A percentile compares a stretch with the other conserved stretches of the same genome.
phyloP scores from a whole-genome alignment of 2,797 vertebrate genomes.

The Sebastes hopkinsi region DNA sequence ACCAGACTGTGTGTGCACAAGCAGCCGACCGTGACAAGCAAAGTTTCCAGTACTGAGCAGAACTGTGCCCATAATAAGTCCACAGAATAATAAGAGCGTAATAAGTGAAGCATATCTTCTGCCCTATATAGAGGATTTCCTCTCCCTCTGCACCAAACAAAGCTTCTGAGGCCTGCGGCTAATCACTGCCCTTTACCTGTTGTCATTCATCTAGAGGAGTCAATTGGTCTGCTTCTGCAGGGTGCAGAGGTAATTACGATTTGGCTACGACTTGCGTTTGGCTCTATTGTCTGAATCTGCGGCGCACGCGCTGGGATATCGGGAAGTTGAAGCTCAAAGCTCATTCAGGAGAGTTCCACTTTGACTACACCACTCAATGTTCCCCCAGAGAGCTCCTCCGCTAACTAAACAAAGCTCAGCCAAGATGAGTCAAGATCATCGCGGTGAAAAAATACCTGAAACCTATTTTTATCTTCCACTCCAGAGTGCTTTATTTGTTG shows the following conservation, averaged over 20 bases:
- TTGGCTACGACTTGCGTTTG: conserved; percentile 73
- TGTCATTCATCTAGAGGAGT: conserved; percentile 74
- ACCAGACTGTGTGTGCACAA: not conserved
- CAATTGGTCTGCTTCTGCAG: conserved; percentile 75
- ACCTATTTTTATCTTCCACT: conserved; percentile 62
- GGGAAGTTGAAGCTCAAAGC: conserved; percentile 65
- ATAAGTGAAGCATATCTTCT: conserved; percentile 73
- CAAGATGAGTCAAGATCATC: conserved; percentile 57
- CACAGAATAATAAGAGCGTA: conserved; percentile 53
- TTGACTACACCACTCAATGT: conserved; percentile 62
- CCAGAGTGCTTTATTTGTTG: conserved; percentile 41
- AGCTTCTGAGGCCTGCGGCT: conserved; percentile 64
- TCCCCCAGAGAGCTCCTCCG: conserved; percentile 61
- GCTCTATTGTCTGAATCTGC: conserved; percentile 68
- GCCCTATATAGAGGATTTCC: conserved; percentile 60
- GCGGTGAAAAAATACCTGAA: conserved; percentile 38
- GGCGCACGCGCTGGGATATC: conserved; percentile 56
- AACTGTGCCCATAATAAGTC: conserved; percentile 47
- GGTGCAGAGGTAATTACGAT: conserved; percentile 79
- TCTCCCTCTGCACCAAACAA: conserved; percentile 67
- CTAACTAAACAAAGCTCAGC: conserved; percentile 72
- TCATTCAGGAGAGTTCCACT: conserved; percentile 69
- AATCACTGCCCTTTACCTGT: conserved; percentile 78
- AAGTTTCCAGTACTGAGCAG: conserved; percentile 33
- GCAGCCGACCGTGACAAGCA: conserved; percentile 10